These are phyloP conservation scores for Diachasma alloeum DNA, from an alignment of 1,140 invertebrate species.

Conservation along the genomic window DNA sequence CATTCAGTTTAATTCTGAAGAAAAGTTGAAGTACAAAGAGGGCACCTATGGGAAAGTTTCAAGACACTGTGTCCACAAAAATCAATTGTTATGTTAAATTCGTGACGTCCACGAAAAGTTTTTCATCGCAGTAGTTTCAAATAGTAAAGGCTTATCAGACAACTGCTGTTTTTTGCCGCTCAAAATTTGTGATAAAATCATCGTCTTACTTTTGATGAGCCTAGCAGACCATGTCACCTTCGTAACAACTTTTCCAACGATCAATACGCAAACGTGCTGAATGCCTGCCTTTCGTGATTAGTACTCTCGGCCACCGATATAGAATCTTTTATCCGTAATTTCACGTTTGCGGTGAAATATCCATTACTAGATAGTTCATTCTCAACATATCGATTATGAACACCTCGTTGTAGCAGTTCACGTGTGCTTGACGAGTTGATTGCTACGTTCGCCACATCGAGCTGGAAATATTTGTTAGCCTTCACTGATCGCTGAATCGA, in stretches of 20 bases:
- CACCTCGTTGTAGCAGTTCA: background rate
- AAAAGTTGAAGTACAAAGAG: too few relatives aligned
- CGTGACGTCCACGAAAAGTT: too few relatives aligned
- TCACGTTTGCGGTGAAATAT: background rate
- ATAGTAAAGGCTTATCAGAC: too few relatives aligned
- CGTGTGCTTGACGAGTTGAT: slow-evolving; percentile 12
- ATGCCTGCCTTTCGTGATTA: background rate
- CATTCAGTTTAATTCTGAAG: too few relatives aligned
- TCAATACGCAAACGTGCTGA: slow-evolving; percentile 1
- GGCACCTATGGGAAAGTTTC: too few relatives aligned
- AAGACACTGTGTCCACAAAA: too few relatives aligned
- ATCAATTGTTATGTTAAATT: too few relatives aligned
- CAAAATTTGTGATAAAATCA: too few relatives aligned
- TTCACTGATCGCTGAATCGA: slow-evolving; percentile 21
- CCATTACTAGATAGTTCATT: background rate
- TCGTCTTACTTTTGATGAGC: too few relatives aligned
- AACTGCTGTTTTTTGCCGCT: too few relatives aligned
- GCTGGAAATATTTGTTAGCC: background rate
- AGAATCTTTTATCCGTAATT: background rate
- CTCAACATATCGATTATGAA: slow-evolving; percentile 12
- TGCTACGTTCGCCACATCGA: slow-evolving; percentile 8
- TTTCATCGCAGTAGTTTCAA: too few relatives aligned
- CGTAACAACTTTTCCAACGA: background rate
- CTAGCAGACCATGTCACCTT: too few relatives aligned
- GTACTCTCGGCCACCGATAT: background rate